A percentile compares a stretch with the other conserved stretches of the same genome.
These are phyloP conservation scores for Sturnus vulgaris DNA, from an alignment of 2,113 vertebrate species.

Conservation along the genomic window DNA sequence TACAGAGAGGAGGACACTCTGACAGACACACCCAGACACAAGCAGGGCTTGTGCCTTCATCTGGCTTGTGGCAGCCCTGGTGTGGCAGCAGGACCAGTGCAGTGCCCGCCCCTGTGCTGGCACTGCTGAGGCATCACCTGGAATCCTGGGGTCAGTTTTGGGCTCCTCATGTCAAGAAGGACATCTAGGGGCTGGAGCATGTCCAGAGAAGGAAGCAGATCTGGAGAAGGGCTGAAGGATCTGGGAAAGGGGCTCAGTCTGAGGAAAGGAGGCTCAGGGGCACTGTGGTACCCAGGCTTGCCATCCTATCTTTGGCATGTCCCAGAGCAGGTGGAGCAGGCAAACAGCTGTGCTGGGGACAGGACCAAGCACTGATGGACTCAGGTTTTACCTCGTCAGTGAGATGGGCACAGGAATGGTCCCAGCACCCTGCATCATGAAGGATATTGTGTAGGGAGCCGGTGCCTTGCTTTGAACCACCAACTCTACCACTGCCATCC, in stretches of 20 bases:
- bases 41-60: not conserved
- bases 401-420: not conserved
- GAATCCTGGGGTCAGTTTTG: not conserved
- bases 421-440: not conserved
- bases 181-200: rapidly evolving
- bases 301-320: not conserved
- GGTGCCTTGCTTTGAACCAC: not conserved
- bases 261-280: not conserved
- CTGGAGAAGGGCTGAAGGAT: not conserved
- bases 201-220: not conserved
- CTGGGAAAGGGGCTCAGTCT: not conserved
- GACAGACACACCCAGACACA: not conserved
- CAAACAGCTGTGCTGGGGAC: not conserved
- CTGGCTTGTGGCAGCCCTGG: not conserved
- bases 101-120: not conserved
- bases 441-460: not conserved
- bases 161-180: not conserved
- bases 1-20: not conserved
- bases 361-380: not conserved
- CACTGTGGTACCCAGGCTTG: not conserved
- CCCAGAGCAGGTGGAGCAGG: not conserved
- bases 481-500: not conserved
- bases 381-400: not conserved
- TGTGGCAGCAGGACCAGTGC: not conserved
- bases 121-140: not conserved